Base-by-base conservation (phyloP, 2,113 vertebrate genomes). In the Microtus richardsoni region DNA sequence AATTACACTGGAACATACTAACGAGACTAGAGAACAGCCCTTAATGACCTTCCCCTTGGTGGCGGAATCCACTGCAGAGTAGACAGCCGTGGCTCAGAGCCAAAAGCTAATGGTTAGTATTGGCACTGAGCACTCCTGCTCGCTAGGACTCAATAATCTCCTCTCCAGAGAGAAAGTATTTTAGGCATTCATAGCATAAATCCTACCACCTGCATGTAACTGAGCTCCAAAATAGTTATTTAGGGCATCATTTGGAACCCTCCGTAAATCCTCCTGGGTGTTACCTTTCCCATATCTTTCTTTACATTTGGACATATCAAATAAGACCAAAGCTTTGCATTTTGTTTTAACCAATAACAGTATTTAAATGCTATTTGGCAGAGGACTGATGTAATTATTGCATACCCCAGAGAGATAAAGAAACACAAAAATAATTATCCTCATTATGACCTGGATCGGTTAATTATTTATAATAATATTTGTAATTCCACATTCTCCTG, bases 61-160 rank as follows among this genome's bases (percentile, higher is more conserved):
- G 98, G 98, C 98, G 98, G 98, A 97, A 98, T 98, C 97, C 97
- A 98, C 97, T 97, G 96, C 97, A 92, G 98, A 98, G 98, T 90
- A 98, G 98, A 98, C 98, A 98, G 97, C 0, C 79, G 13, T 98
- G 98, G 98, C 98, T 91, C 3, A 7, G 88, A 98, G 98, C 98
- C 99, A 99, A 70, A 96, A 98, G 96, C 97, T 98, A 98, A 98
- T 98, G 98, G 98, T 98, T 99, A 98, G 98, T 98, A 97, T 98
- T 98, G 98, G 98, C 98, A 98, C 98, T 96, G 96, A 98, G 98
- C 96, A 92, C 97, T 98, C 91, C 11, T 64, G 91, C 90, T 12
- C 92, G 92, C 98, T 97, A 98, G 98, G 97, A 97, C 98, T 98
- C 98, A 98, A 98, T 98, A 98, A 98, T 98, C 98, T 98, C 98